Evolutionary conservation across 2,888 invertebrate species (phyloP).

Genomic region (Drosophila algonquin): DNA sequence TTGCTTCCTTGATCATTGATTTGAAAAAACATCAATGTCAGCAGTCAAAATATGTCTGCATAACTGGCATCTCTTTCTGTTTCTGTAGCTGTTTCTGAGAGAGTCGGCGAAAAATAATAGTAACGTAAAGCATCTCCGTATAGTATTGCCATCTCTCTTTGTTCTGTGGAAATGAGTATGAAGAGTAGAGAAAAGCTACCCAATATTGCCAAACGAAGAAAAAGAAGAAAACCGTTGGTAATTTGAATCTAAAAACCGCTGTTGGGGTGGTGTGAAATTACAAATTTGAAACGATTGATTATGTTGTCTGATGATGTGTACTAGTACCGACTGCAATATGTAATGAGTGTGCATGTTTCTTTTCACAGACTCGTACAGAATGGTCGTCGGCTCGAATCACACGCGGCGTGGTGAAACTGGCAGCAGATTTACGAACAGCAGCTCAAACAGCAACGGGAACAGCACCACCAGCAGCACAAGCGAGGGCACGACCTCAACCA

Average conservation of each 20-base stretch:
- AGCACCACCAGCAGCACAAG: slow-evolving; percentile 50
- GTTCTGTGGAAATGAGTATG: slow-evolving; percentile 5
- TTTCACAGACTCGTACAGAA: slow-evolving; percentile 73
- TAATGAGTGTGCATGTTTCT: background rate
- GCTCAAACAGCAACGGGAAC: slow-evolving; percentile 19
- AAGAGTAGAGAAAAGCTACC: background rate
- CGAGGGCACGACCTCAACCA: slow-evolving; percentile 53
- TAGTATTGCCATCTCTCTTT: slow-evolving; percentile 14
- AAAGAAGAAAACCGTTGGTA: slow-evolving; percentile 27
- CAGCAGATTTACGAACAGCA: slow-evolving; percentile 76
- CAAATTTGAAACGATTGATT: slow-evolving; percentile 2
- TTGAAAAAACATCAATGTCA: too few relatives aligned
- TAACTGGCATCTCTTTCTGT: too few relatives aligned
- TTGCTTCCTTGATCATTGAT: too few relatives aligned
- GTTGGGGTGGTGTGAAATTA: slow-evolving; percentile 8
- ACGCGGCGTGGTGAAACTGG: slow-evolving; percentile 83
- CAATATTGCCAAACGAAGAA: slow-evolving; percentile 21
- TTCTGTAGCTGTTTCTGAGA: too few relatives aligned
- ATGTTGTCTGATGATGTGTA: background rate
- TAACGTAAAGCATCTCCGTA: slow-evolving; percentile 18
- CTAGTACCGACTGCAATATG: background rate
- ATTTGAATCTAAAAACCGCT: background rate
- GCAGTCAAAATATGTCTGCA: too few relatives aligned
- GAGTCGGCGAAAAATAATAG: background rate
- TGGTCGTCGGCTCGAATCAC: slow-evolving; percentile 84